Evolutionary conservation across 2,113 vertebrate genomes (phyloP).

Genomic region (Sinocyclocheilus anshuiensis): DNA sequence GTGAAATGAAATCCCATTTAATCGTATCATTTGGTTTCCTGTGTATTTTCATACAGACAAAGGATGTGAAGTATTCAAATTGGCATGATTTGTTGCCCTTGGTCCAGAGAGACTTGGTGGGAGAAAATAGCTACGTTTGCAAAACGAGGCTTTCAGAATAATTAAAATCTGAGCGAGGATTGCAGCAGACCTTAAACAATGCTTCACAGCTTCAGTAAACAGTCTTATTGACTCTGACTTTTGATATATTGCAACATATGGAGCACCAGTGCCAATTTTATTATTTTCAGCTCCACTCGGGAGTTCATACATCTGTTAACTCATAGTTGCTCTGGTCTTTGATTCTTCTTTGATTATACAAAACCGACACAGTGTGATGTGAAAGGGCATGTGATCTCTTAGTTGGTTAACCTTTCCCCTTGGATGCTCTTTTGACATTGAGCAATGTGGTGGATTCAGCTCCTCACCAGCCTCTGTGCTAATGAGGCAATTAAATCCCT

Average conservation of each 20-base stretch:
- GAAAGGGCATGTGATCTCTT: conserved; percentile 64
- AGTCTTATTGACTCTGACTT: not conserved
- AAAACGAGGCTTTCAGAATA: conserved; percentile 77
- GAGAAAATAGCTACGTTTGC: conserved; percentile 70
- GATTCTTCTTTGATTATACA: conserved; percentile 48
- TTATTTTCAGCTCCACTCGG: not conserved
- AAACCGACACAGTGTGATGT: conserved; percentile 63
- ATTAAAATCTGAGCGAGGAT: conserved; percentile 74
- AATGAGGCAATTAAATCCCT: conserved; percentile 79
- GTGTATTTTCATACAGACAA: conserved; percentile 61
- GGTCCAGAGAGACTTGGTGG: conserved; percentile 60
- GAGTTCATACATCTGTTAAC: not conserved
- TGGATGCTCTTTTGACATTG: conserved; percentile 73
- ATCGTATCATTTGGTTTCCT: conserved; percentile 55
- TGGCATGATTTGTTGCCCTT: conserved; percentile 70
- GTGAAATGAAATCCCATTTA: conserved; percentile 42
- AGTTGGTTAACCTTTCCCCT: conserved; percentile 75
- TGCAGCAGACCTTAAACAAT: conserved; percentile 53
- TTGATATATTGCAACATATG: conserved; percentile 20
- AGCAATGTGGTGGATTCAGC: conserved; percentile 69
- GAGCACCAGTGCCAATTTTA: not conserved
- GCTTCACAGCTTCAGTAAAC: conserved; percentile 5
- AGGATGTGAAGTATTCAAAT: conserved; percentile 65
- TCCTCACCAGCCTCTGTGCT: conserved; percentile 69
- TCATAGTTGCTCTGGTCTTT: not conserved